Evolutionary conservation across 2,888 invertebrate species (phyloP), one percentile per base, ranked within the genome.

Genomic region (Cepaea hortensis): DNA sequence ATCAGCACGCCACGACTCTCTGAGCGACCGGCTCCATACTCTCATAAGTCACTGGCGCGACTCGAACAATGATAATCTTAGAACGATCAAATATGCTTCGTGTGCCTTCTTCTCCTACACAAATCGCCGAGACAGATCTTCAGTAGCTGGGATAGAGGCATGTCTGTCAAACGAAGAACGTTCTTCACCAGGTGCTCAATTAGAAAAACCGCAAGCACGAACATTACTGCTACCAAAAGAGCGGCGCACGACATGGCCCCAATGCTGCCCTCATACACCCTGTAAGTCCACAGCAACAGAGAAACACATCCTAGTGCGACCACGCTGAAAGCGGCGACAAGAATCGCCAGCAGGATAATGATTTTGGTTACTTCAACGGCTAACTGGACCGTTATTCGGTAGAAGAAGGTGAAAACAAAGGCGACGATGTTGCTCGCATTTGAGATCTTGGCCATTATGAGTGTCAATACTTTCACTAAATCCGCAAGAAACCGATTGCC

Each of bases 361-460:
- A 85, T 77, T 48, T 90, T 89, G 76, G 91, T 9, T 90, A 88
- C 48, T 92, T 76, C 46, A 90, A 89, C 9, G 75, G 81, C 87
- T 91, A 90, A 68, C 90, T 87, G 11, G 93, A 86, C 85, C 90
- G 90, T 85, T 79, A 94, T 86, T 80, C 94, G 92, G 81, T 93
- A 92, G 15, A 92, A 73, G 85, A 93, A 93, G 4, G 94, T 93
- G 55, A 93, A 82, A 68, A 93, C 92, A 88, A 90, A 93, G 11
- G 93, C 91, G 15, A 94, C 90, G 13, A 92, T 85, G 7, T 93
- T 91, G 81, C 92, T 91, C 9, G 93, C 93, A 23, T 48, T 84
- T 6, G 72, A 73, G 3, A 73, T 4, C 6, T 76, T 46, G n/a
- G 76, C 76, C 76, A 76, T 76, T 9, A 4, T 9, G 55, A 55